A percentile compares a stretch with the other conserved stretches of the same genome.
Evolutionary conservation across 2,113 vertebrate genomes (phyloP).

Genomic region (Pungitius pungitius): DNA sequence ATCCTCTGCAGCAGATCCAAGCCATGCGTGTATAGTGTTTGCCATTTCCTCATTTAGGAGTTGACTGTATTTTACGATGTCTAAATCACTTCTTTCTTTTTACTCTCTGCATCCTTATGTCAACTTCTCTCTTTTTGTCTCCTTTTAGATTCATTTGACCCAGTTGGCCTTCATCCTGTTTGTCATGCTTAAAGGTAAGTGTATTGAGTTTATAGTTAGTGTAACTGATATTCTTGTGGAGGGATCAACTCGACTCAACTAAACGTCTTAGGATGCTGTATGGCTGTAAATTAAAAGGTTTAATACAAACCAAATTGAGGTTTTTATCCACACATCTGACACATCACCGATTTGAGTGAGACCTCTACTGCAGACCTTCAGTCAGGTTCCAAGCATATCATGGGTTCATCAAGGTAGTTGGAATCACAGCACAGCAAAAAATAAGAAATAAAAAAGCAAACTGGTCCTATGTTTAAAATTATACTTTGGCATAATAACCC

Average conservation of each 20-base stretch:
- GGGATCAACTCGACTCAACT: background rate
- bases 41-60: conserved; percentile 2
- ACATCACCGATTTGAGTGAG: conserved; percentile 4
- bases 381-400: background rate
- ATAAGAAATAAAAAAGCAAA: conserved; percentile 18
- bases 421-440: conserved; percentile 32
- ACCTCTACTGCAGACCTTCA: background rate
- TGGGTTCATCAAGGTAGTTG: conserved; percentile 37
- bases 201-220: background rate
- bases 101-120: background rate
- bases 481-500: conserved; percentile 6
- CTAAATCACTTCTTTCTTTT: background rate
- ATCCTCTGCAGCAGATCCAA: background rate
- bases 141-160: conserved; percentile 58
- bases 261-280: background rate
- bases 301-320: background rate
- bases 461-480: background rate
- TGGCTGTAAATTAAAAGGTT: background rate
- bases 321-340: conserved; percentile 3
- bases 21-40: background rate
- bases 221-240: background rate
- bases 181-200: conserved; percentile 58
- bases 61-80: background rate
- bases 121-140: conserved; percentile 1
- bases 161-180: conserved; percentile 46